Base-by-base conservation (phyloP, 2,888 invertebrate species). In the Catonia carolina region DNA sequence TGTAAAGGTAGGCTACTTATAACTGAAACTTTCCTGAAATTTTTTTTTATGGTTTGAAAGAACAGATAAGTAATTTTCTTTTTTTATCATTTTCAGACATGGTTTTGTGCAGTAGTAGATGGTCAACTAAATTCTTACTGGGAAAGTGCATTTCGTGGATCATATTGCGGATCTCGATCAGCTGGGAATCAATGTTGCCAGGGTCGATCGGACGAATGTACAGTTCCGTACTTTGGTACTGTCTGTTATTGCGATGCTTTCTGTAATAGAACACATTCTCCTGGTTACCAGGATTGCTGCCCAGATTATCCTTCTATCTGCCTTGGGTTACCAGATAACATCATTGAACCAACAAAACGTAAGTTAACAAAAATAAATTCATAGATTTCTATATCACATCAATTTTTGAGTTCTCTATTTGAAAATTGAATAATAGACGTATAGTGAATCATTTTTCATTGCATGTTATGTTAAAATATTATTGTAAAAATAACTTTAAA, bases 231-330 rank as follows among this genome's bases (percentile, higher is more conserved):
- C 67, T 73, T 87, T 58, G 92, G 82, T 60, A 91, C 93, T 0
- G 72, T 87, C 12, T 97, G 97, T 73, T 97, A 97, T 73, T 97
- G 97, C 72, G 97, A 97, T 72, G 80, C 87, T 63, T 96, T 95
- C 74, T 96, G 96, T 74, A 85, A 89, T 69, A 75, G 86, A 31
- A 80, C 79, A 0, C 71, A 74, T 8, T 78, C 79, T 35, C 48
- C 57, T 10, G 14, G 48, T 22, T 33, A 51, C 45, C 83, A 84
- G 64, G 96, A 96, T 71, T 97, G 96, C 71, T 97, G 96, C 68
- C 96, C 96, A 0, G 97, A 97, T 73, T 97, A 85, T 71, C 81
- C 80, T 71, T 76, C 79, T 1, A 81, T 82, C 60, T 97, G 96
- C 68, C 75, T 74, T 63, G 81, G 82, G 7, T 53, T 59, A 4